Percentiles rank a stretch among this genome's conserved stretches.
These are phyloP conservation scores for Tokudaia muenninki DNA, from an alignment of 2,797 vertebrate genomes.

Conservation along the genomic window DNA sequence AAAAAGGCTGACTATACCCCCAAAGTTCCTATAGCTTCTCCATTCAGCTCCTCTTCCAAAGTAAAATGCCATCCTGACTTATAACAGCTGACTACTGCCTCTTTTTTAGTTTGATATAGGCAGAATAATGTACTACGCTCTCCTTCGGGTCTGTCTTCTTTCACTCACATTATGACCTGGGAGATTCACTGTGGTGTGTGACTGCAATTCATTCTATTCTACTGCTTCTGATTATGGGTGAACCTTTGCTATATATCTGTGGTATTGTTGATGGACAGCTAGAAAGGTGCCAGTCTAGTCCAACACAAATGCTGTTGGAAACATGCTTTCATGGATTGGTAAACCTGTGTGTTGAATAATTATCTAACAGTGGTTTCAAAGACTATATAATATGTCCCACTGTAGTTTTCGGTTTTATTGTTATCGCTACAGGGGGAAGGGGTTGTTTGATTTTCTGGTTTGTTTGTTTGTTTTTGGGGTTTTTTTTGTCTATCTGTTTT, in stretches of 20 bases:
- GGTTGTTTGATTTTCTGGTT: background rate
- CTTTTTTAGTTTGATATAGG: slow-evolving; percentile 42
- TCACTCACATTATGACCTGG: background rate
- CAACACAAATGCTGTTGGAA: slow-evolving; percentile 6
- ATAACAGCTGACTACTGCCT: slow-evolving; percentile 46
- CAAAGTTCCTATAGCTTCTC: background rate
- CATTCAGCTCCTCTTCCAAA: background rate
- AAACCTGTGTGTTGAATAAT: background rate
- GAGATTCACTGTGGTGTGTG: background rate
- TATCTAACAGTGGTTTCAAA: slow-evolving; percentile 4
- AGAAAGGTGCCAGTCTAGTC: slow-evolving; percentile 3
- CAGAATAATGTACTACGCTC: background rate
- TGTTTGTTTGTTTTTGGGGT: background rate
- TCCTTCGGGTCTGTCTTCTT: slow-evolving; percentile 43
- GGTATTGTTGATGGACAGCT: background rate
- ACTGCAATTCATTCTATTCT: background rate
- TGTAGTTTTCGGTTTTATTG: background rate
- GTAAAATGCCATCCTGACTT: slow-evolving; percentile 5
- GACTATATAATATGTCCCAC: background rate
- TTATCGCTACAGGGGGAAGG: background rate
- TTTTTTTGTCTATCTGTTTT: background rate
- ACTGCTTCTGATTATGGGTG: background rate
- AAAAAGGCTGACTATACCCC: background rate
- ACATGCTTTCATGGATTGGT: background rate
- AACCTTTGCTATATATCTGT: background rate